Evolutionary conservation across 2,797 vertebrate species (phyloP).

Genomic region (Coreius guichenoti): DNA sequence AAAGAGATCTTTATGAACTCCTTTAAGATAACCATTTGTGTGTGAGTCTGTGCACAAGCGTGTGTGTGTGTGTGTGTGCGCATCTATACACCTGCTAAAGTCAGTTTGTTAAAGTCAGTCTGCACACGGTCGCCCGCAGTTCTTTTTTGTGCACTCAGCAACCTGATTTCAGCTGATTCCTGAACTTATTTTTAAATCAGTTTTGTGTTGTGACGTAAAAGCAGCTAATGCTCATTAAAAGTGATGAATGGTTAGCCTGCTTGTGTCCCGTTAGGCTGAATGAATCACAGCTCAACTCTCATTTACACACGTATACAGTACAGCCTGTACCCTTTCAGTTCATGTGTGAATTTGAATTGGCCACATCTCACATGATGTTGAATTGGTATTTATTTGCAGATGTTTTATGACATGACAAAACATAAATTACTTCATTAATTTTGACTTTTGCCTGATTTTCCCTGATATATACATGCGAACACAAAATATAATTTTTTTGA

Average conservation of each 20-base stretch:
- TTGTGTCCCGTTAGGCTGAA: conserved; percentile 1
- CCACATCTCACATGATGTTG: background rate
- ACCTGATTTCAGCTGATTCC: conserved; percentile 32
- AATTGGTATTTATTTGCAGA: background rate
- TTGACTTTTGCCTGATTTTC: background rate
- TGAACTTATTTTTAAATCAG: conserved; percentile 29
- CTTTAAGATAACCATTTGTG: background rate
- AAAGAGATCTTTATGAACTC: background rate
- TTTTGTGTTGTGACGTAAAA: conserved; percentile 22
- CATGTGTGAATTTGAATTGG: too few species aligned
- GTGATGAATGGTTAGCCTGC: conserved; percentile 14
- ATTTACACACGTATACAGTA: background rate
- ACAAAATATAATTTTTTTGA: too few species aligned
- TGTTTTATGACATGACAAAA: background rate
- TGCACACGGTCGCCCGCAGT: background rate
- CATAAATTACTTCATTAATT: background rate
- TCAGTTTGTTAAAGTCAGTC: conserved; percentile 7
- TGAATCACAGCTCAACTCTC: background rate
- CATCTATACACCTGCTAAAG: conserved; percentile 6
- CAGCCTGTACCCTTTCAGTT: background rate
- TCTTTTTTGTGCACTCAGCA: conserved; percentile 24
- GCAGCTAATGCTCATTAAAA: conserved; percentile 16
- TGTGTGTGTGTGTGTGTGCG: background rate
- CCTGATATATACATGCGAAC: background rate
- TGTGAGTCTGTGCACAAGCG: background rate